Evolutionary conservation across 2,113 vertebrate genomes (phyloP).

Genomic region (Notarius lentiginosus): DNA sequence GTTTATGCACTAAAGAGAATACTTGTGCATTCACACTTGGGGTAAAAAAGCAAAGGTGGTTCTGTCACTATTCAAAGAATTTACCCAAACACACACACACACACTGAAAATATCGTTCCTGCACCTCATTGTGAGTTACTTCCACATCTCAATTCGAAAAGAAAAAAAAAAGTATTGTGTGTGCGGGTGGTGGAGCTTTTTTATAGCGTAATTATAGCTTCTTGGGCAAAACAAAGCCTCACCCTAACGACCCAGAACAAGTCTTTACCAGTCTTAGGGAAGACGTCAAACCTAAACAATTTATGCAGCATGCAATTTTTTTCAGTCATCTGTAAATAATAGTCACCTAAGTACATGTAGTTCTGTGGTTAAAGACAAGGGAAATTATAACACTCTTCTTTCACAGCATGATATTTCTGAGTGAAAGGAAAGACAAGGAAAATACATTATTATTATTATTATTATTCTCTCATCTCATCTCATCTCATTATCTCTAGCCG

Average conservation of each 20-base stretch:
- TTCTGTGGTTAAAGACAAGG: too few species aligned
- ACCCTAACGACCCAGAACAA: constrained; percentile 34
- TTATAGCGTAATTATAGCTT: constrained; percentile 30
- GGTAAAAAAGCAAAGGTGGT: neutral
- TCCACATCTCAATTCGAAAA: constrained; percentile 15
- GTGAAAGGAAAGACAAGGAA: neutral
- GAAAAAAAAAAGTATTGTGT: neutral
- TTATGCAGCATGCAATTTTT: constrained; percentile 18
- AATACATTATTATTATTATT: neutral
- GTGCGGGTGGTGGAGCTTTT: constrained; percentile 26
- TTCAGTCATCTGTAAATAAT: constrained; percentile 21
- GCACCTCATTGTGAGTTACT: constrained; percentile 3
- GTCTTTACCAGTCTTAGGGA: neutral
- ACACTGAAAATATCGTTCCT: neutral
- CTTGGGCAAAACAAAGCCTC: constrained; percentile 33
- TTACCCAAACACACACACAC: neutral
- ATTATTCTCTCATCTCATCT: neutral
- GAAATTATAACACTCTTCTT: neutral
- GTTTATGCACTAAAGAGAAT: neutral
- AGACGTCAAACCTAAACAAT: constrained; percentile 29
- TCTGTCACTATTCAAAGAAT: neutral
- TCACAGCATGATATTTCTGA: neutral
- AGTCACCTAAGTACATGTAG: neutral
- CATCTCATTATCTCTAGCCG: too few species aligned
- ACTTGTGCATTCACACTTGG: neutral